Evolutionary conservation across 2,888 invertebrate genomes (phyloP).

Genomic region (Aethes cnicana): DNA sequence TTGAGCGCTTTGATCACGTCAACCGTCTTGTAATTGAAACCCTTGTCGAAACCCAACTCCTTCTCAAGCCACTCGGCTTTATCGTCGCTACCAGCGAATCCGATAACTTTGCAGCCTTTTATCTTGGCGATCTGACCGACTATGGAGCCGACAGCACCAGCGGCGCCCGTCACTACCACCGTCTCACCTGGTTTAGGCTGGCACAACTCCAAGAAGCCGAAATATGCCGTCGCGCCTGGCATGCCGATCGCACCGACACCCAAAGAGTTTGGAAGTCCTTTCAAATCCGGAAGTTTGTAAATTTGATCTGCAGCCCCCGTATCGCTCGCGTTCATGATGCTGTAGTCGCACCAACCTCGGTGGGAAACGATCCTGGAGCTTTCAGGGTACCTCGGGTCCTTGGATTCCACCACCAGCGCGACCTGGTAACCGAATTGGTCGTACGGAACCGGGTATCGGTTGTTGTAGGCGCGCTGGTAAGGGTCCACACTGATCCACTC

Average conservation of each 20-base stretch:
- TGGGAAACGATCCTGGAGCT: conserved; percentile 82
- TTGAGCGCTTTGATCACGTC: conserved; percentile 79
- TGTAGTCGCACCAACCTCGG: conserved; percentile 85
- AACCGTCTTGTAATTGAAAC: conserved; percentile 87
- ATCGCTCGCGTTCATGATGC: conserved; percentile 39
- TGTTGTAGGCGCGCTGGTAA: conserved; percentile 48
- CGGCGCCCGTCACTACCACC: conserved; percentile 87
- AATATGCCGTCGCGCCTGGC: conserved; percentile 88
- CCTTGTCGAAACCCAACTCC: conserved; percentile 86
- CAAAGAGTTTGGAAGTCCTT: conserved; percentile 74
- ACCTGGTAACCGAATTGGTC: conserved; percentile 54
- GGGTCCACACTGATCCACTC: conserved; percentile 59
- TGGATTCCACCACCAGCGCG: conserved; percentile 82
- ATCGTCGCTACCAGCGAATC: conserved; percentile 86
- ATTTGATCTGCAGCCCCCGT: conserved; percentile 36
- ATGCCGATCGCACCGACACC: conserved; percentile 85
- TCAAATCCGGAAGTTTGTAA: conserved; percentile 76
- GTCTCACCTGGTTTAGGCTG: conserved; percentile 86
- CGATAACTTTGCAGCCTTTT: conserved; percentile 84
- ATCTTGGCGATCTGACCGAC: conserved; percentile 90
- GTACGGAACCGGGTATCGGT: conserved; percentile 55
- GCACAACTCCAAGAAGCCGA: conserved; percentile 86
- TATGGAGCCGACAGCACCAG: conserved; percentile 87
- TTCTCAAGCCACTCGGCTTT: conserved; percentile 87
- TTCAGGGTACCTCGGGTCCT: conserved; percentile 81